Percentiles rank a stretch among this genome's conserved stretches.
Conservation (phyloP, 30 jellyfish, hydroid and myxozoan species). For the Hydractinia symbiolongicarpus region DNA sequence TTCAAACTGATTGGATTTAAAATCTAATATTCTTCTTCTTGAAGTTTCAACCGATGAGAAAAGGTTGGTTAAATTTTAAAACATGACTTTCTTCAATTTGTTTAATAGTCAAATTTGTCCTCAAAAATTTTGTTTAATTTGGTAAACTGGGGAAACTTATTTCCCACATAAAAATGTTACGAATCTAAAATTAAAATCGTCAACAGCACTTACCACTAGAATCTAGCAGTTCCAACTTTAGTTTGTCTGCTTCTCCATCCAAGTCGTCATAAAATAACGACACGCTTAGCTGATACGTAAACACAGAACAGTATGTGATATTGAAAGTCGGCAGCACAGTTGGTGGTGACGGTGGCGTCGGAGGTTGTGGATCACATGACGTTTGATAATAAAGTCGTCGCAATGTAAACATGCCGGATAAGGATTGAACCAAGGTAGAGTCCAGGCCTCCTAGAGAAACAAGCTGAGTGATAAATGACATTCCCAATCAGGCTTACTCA, state of each 20-base stretch:
- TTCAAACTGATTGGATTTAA: no score
- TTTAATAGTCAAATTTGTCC: no score
- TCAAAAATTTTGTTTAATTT: not conserved
- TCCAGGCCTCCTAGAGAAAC: slow-evolving; percentile 19
- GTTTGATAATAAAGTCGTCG: slow-evolving; percentile 41
- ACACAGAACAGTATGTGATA: slow-evolving; percentile 58
- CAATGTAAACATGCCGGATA: slow-evolving; percentile 15
- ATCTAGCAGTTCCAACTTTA: slow-evolving; percentile 46
- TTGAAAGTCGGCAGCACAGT: slow-evolving; percentile 24
- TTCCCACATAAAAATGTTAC: not conserved
- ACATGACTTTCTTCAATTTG: no score
- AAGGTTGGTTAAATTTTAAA: no score
- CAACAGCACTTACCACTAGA: slow-evolving; percentile 12
- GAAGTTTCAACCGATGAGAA: no score
- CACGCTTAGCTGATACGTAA: slow-evolving; percentile 41
- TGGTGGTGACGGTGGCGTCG: slow-evolving; percentile 61
- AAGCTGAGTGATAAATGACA: not conserved
- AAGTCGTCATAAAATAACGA: slow-evolving; percentile 54
- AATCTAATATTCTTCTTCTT: no score
- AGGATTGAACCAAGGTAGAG: not conserved
- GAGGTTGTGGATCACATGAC: slow-evolving; percentile 55
- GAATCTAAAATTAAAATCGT: no score
- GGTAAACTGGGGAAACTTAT: not conserved
- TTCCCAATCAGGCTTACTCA: no score
- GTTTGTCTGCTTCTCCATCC: slow-evolving; percentile 56